phyloP scores from a whole-genome alignment of 2,113 vertebrate genomes.

The Sinocyclocheilus anshuiensis region DNA sequence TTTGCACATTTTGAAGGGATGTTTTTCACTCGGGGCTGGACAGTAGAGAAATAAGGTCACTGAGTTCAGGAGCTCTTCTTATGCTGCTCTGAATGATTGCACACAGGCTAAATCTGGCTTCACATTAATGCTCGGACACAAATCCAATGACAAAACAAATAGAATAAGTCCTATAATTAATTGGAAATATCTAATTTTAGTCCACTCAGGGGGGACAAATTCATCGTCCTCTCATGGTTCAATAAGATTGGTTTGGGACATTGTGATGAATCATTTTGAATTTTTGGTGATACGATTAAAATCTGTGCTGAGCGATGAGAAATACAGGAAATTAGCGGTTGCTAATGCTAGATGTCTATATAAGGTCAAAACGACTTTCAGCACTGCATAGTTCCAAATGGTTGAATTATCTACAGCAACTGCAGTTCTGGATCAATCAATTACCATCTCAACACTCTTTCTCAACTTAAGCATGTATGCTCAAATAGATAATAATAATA shows the following conservation, averaged over 20 bases:
- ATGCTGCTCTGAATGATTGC: neutral
- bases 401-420: slow-evolving; percentile 51
- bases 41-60: slow-evolving; percentile 20
- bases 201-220: slow-evolving; percentile 12
- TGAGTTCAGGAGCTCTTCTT: slow-evolving; percentile 19
- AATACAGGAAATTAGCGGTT: neutral
- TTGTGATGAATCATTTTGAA: neutral
- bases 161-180: slow-evolving; percentile 51
- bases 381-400: slow-evolving; percentile 13
- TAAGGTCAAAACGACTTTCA: slow-evolving; percentile 1
- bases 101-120: slow-evolving; percentile 61
- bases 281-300: slow-evolving; percentile 14
- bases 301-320: neutral
- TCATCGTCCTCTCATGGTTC: neutral
- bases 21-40: slow-evolving; percentile 9
- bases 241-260: neutral
- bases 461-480: neutral
- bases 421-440: slow-evolving; percentile 20
- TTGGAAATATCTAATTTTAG: slow-evolving; percentile 25
- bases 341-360: slow-evolving; percentile 43
- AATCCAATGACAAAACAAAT: slow-evolving; percentile 39
- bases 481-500: neutral
- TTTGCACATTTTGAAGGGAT: slow-evolving; percentile 45
- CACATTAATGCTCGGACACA: slow-evolving; percentile 47
- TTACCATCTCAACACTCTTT: neutral